Evolutionary conservation across 1,140 invertebrate species (phyloP).

Genomic region (Drosophila ogumai): DNA sequence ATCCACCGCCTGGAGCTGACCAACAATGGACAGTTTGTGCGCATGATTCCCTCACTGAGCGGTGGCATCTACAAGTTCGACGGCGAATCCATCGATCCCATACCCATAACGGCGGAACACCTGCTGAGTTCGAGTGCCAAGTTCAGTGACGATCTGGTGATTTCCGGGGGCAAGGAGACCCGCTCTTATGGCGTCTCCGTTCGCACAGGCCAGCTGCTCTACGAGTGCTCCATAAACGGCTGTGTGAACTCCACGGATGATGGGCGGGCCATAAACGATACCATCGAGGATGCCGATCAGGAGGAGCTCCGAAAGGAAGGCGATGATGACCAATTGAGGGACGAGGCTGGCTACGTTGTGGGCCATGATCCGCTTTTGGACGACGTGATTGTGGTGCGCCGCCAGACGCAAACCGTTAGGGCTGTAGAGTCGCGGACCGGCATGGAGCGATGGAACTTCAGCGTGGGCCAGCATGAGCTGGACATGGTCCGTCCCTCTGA

Average conservation of each 20-base stretch:
- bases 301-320: conserved; percentile 10
- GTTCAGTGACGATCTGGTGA: conserved; percentile 93
- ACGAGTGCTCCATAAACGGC: conserved; percentile 91
- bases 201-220: conserved; percentile 91
- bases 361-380: conserved; percentile 85
- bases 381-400: conserved; percentile 91
- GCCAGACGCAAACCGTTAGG: conserved; percentile 93
- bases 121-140: conserved; percentile 93
- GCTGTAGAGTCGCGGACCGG: conserved; percentile 94
- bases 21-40: conserved; percentile 93
- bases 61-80: conserved; percentile 96
- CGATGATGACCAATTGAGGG: conserved; percentile 45
- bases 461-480: conserved; percentile 94
- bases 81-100: conserved; percentile 93
- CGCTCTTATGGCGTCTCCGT: conserved; percentile 90
- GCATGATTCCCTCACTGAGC: conserved; percentile 95
- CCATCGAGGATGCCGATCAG: conserved; percentile 26
- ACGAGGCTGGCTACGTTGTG: conserved; percentile 61
- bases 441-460: conserved; percentile 97
- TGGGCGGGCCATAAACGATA: conserved; percentile 54
- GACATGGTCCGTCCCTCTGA: conserved; percentile 86
- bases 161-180: conserved; percentile 91
- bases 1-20: conserved; percentile 93
- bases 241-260: conserved; percentile 88
- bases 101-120: conserved; percentile 94